Conservation (phyloP, 2,888 invertebrate species). For the Trachelus tabidus region DNA sequence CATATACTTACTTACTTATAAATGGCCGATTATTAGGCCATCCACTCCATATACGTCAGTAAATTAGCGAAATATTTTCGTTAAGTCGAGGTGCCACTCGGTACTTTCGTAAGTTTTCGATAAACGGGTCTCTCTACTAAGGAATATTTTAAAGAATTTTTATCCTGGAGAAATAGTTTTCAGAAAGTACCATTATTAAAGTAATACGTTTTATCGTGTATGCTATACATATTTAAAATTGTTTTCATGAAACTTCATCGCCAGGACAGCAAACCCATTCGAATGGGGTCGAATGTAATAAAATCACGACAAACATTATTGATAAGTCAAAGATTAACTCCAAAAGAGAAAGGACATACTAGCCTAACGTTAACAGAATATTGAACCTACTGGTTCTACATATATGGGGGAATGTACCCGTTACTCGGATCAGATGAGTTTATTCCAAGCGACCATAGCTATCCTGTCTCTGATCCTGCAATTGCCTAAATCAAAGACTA, state of each 20-base stretch:
- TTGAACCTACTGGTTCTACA: background rate
- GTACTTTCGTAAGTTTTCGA: background rate
- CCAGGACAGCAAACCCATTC: background rate
- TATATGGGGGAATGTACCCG: background rate
- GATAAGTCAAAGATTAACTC: background rate
- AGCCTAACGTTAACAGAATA: background rate
- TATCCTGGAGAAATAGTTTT: background rate
- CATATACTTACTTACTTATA: no score
- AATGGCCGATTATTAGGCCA: no score
- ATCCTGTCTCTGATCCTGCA: background rate
- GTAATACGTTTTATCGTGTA: no score
- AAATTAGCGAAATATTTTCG: background rate
- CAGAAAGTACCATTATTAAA: background rate
- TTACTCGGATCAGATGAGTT: background rate
- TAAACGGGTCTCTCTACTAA: background rate
- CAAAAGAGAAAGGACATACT: background rate
- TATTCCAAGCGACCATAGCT: background rate
- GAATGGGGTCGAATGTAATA: background rate
- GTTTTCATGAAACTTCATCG: no score
- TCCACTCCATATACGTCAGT: background rate
- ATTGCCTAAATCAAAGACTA: background rate
- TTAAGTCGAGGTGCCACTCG: background rate
- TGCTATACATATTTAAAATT: no score
- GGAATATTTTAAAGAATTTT: background rate
- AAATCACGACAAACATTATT: background rate